Evolutionary conservation across 2,888 invertebrate species (phyloP), one percentile per base, ranked within the genome.

Genomic region (Caenorhabditis sp.): DNA sequence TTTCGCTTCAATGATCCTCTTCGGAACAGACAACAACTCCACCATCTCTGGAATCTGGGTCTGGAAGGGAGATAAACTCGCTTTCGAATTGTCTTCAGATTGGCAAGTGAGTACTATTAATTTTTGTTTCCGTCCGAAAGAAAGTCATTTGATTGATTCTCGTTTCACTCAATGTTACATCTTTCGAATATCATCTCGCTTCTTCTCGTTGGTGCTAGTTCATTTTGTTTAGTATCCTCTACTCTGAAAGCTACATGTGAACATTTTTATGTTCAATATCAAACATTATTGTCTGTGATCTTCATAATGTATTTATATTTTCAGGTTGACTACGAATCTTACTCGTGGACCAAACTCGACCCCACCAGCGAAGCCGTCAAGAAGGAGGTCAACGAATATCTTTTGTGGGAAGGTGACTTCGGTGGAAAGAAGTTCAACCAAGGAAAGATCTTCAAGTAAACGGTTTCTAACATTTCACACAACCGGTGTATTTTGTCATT

Each of bases 31-130:
- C 90, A 93, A 94, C 89, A 91, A 95, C 90, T 95, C 93, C 88
- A 91, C 92, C 87, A 97, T 99, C 89, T 94, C 95, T 54, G 99
- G 97, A 75, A 91, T 99, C 87, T 99, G 97, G 97, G 92, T 97
- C 83, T 99, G 97, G 97, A 93, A 93, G 89, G 97, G 97, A 21
- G 94, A 94, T 63, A 93, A 94, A 25, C 92, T 99, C 67, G 97
- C 93, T 83, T 99, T 99, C 88, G 88, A 90, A 79, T 92, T 93
- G 80, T 85, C 83, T 79, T 71, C 79, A 59, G 87, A 87, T 78
- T 87, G 87, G 87, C 82, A 83, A 81, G 82, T 82, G 25, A 31
- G 71, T 81, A 31, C 14, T 63, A 59, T n/a, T 14, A n/a, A 12
- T 53, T 59, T 52, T 17, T 1, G 4, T 31, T 31, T 49, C 14